Evolutionary conservation across 1,140 invertebrate genomes (phyloP).

Genomic region (Tetramorium parvispinum): DNA sequence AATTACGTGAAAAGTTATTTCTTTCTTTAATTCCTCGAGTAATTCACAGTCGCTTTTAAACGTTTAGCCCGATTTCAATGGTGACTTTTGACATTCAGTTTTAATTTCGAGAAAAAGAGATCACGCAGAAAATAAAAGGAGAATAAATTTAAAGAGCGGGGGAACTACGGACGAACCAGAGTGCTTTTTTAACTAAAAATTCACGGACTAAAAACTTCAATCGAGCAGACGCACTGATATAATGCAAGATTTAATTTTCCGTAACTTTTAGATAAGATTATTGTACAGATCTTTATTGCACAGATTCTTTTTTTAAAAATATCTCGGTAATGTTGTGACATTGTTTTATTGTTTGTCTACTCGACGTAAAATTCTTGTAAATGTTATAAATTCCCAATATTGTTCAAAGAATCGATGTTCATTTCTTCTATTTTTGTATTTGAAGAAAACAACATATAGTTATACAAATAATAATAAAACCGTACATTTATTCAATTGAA

Average conservation of each 20-base stretch:
- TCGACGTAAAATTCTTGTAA: background rate
- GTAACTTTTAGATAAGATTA: background rate
- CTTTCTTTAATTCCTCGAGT: background rate
- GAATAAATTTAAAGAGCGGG: background rate
- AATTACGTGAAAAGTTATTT: background rate
- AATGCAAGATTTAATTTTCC: background rate
- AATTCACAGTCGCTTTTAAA: background rate
- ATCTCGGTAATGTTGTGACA: background rate
- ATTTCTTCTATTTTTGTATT: background rate
- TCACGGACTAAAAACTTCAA: background rate
- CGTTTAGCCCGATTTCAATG: background rate
- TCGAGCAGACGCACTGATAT: background rate
- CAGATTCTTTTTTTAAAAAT: background rate
- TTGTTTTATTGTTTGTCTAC: background rate
- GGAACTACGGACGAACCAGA: background rate
- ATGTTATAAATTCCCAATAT: background rate
- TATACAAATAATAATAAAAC: slow-evolving; percentile 4
- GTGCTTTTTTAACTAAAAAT: slow-evolving; percentile 2
- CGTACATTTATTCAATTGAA: background rate
- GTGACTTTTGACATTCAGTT: background rate
- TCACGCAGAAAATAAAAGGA: background rate
- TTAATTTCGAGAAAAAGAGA: slow-evolving; percentile 7
- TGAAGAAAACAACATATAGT: background rate
- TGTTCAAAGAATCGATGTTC: background rate
- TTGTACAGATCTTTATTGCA: background rate